Evolutionary conservation across 2,113 vertebrate species (phyloP).

Genomic region (Baryphthengus martii): DNA sequence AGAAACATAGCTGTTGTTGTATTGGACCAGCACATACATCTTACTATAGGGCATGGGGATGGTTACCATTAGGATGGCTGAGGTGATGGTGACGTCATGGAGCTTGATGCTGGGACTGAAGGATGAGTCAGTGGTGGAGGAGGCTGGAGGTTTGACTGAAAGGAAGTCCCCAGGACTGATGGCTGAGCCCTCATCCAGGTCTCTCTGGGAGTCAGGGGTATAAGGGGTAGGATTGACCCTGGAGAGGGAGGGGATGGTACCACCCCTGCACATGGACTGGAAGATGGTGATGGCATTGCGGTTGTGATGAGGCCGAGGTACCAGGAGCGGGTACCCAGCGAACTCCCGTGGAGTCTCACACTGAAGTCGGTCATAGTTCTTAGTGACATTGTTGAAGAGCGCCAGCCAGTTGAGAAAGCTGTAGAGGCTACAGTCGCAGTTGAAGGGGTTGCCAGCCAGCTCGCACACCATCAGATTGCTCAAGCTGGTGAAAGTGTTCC

Average conservation of each 20-base stretch:
- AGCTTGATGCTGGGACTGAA: constrained; percentile 87
- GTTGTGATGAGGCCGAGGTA: constrained; percentile 85
- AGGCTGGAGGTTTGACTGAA: constrained; percentile 83
- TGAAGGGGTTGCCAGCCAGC: constrained; percentile 94
- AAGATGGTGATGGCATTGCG: constrained; percentile 90
- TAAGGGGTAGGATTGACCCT: constrained; percentile 84
- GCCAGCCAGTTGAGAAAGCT: constrained; percentile 94
- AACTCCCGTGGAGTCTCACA: constrained; percentile 92
- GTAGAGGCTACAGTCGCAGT: constrained; percentile 93
- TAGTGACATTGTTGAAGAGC: constrained; percentile 94
- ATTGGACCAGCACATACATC: constrained; percentile 94
- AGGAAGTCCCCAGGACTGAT: constrained; percentile 82
- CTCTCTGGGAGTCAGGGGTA: constrained; percentile 77
- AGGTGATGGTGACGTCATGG: constrained; percentile 83
- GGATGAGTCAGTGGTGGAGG: constrained; percentile 82
- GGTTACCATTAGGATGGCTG: constrained; percentile 86
- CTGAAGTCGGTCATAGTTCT: constrained; percentile 94
- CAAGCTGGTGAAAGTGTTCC: constrained; percentile 86
- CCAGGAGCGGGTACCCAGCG: constrained; percentile 86
- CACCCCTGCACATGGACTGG: constrained; percentile 87
- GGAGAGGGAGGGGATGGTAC: constrained; percentile 78
- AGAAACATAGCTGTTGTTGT: constrained; percentile 86
- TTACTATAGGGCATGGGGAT: constrained; percentile 94
- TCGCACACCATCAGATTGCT: constrained; percentile 91
- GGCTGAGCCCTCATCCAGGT: constrained; percentile 87